These are phyloP conservation scores for Salticus scenicus DNA, from an alignment of 2,888 invertebrate genomes.

Conservation along the genomic window DNA sequence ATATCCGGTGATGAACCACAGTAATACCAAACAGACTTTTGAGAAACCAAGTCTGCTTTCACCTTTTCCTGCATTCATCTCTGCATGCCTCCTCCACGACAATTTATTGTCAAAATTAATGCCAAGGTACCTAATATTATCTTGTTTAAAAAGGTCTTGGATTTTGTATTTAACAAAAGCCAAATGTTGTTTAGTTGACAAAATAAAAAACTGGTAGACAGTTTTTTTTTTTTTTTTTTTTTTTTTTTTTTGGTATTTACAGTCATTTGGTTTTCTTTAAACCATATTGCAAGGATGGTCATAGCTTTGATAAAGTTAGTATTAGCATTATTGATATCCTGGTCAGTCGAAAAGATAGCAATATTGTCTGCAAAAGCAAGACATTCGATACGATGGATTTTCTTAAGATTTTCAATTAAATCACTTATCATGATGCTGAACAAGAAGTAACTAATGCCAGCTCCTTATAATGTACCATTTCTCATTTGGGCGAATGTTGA, in stretches of 20 bases:
- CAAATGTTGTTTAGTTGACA: not conserved
- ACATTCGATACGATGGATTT: not conserved
- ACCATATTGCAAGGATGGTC: too few species aligned
- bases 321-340: not conserved
- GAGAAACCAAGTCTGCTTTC: not conserved
- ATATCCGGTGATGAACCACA: not conserved
- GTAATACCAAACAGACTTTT: too few species aligned
- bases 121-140: not conserved
- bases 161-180: not conserved
- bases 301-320: not conserved
- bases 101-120: not conserved
- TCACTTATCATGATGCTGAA: slow-evolving; percentile 29
- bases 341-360: slow-evolving; percentile 11
- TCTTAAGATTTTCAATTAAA: not conserved
- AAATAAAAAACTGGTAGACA: not conserved
- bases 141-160: not conserved
- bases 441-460: slow-evolving; percentile 1
- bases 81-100: not conserved
- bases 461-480: not conserved
- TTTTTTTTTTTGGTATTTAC: not conserved
- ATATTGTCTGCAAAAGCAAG: slow-evolving; percentile 1
- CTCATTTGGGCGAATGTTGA: too few species aligned
- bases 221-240: too few species aligned
- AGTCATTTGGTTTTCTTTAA: not conserved
- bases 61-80: not conserved